Evolutionary conservation across 2,888 invertebrate species (phyloP), one percentile per base, ranked within the genome.

Genomic region (Harmothoe impar): DNA sequence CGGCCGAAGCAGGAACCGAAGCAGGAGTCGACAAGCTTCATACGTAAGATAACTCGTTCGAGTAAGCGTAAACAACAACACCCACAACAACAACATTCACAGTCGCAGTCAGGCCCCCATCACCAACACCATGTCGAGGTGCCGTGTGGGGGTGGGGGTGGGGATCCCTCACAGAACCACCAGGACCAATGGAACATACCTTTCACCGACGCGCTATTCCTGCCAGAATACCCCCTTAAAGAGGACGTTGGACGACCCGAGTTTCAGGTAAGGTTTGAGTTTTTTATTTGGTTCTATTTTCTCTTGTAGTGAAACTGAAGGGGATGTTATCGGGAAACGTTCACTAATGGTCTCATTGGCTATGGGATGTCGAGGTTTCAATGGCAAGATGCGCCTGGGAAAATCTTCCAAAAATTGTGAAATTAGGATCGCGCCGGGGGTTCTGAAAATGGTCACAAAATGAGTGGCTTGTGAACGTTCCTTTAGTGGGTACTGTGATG

Each of bases 141-240:
- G 20, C 81, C 81, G 1, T n/a, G n/a, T n/a, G n/a, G n/a, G n/a
- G n/a, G n/a, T n/a, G 5, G 25, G 5, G n/a, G 25, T 23, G 17
- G 17, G 20, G 29, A 25, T 7, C n/a, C 20, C n/a, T n/a, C 84
- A 35, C 84, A 23, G 43, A 52, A 52, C n/a, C 25, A 54, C 25
- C 52, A 52, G 25, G n/a, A 86, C 52, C n/a, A 51, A 25, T 54
- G 86, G 52, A 86, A 52, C 23, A 54, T 90, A 51, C 90, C 90
- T 43, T 84, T 90, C 20, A 86, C 62, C 15, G 91, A 98, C 96
- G 97, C 98, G 33, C 97, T 98, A 93, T 99, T 99, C 96, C 96
- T 98, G 92, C 98, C 99, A 91, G 98, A 98, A 96, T 99, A 98
- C 95, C 97, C 97, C 94, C 97, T 97, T 89, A 97, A 97, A 92